Base-by-base conservation (phyloP, 2,888 invertebrate genomes). In the Shargacucullia verbasci region DNA sequence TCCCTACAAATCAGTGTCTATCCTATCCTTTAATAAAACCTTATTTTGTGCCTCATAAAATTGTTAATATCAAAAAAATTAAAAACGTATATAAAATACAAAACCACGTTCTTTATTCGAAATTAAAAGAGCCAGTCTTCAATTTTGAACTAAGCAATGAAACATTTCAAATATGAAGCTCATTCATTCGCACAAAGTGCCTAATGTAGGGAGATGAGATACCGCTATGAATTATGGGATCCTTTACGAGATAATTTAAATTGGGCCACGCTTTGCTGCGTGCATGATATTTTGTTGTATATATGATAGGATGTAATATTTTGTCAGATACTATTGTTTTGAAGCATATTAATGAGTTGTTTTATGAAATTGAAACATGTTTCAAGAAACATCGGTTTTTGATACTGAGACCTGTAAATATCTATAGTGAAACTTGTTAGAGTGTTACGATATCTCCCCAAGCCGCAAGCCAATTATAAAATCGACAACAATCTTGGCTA, bases 241-340 rank as follows among this genome's bases (percentile, higher is more conserved):
- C 69, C 60, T 49, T 56, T 54, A 47, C 38, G 37, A 65, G 78
- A 70, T 77, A 78, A 78, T 71, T 76, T 65, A 73, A 77, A 73
- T 75, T 68, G 73, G 49, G 48, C 53, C 45, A 47, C 66, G 62
- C 64, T 60, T 48, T 67, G 55, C 35, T 59, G 41, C 33, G 15
- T 50, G n/a, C 15, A 44, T 50, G 25, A 47, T 66, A 44, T 37
- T 59, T 52, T 66, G 47, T 46, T 67, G 45, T 48, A 39, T 48
- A 39, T 45, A 41, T 48, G 29, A 39, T 43, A 39, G 9, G 27
- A 10, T 40, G 10, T 40, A 34, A 41, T 25, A 29, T 35, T 38
- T 41, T 69, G 35, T 13, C 1, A n/a, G 38, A 34, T 27, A 29
- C 6, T 29, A 34, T 46, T 38, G 33, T 41, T 35, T 20, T 15